Conservation (phyloP, 64 coral and sea anemone species). For the Stichodactyla helianthus region DNA sequence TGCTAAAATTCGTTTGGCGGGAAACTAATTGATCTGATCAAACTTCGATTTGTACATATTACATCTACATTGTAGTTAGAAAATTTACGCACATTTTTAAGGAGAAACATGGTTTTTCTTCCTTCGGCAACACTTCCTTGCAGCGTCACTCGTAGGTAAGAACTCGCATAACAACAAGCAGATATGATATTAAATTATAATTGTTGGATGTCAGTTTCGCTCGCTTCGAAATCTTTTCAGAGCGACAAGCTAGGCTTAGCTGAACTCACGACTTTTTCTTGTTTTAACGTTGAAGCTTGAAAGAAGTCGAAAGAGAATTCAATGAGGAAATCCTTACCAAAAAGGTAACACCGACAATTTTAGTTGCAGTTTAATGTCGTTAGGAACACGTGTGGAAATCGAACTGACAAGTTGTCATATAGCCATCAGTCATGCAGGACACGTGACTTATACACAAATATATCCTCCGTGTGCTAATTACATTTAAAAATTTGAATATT, state of each 20-base stretch:
- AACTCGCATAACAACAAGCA: background rate
- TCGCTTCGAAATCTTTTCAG: background rate
- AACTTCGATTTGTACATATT: background rate
- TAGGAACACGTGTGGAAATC: background rate
- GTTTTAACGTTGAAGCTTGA: slow-evolving; percentile 36
- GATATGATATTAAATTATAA: background rate
- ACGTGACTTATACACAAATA: background rate
- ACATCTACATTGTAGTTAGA: background rate
- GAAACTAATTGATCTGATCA: background rate
- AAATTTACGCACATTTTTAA: background rate
- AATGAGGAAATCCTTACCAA: slow-evolving; percentile 70
- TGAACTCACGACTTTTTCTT: slow-evolving; percentile 4
- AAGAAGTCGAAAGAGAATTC: slow-evolving; percentile 62
- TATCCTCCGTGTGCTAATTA: too few species aligned
- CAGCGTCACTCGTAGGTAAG: background rate
- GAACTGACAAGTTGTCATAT: background rate
- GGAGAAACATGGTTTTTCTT: background rate
- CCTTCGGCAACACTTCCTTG: background rate
- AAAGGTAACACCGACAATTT: slow-evolving; percentile 42
- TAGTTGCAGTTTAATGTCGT: background rate
- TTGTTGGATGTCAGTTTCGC: too few species aligned
- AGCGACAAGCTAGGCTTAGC: background rate
- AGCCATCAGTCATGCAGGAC: background rate
- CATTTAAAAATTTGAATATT: too few species aligned
- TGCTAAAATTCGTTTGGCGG: slow-evolving; percentile 2